Percentiles rank a stretch among this genome's conserved stretches.
Evolutionary conservation across 2,113 vertebrate species (phyloP).

Genomic region (Sprattus sprattus): DNA sequence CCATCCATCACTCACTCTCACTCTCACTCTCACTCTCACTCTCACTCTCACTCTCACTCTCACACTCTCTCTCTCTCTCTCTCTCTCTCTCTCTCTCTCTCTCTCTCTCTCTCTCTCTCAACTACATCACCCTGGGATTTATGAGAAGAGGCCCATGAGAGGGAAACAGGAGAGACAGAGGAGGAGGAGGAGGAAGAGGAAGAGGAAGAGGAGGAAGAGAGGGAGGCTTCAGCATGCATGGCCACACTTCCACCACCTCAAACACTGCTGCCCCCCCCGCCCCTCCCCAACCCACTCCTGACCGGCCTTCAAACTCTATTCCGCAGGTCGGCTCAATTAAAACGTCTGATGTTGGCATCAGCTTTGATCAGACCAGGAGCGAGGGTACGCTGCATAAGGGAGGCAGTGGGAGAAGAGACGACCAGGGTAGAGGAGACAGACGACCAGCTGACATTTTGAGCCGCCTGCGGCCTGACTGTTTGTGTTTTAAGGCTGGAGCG

Average conservation of each 20-base stretch:
- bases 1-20: too few relatives aligned
- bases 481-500: too few relatives aligned
- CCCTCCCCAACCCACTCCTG: neutral
- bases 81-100: too few relatives aligned
- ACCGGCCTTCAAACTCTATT: slow-evolving; percentile 51
- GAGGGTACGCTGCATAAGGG: slow-evolving; percentile 23
- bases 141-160: neutral
- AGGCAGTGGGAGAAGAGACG: neutral
- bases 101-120: neutral
- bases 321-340: slow-evolving; percentile 56
- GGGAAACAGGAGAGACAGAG: neutral
- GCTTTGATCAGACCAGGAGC: slow-evolving; percentile 62
- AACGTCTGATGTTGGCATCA: slow-evolving; percentile 46
- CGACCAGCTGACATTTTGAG: neutral
- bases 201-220: neutral
- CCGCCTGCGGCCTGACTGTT: too few relatives aligned
- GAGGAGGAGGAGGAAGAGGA: neutral
- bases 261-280: neutral
- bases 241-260: neutral
- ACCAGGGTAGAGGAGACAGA: neutral
- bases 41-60: too few relatives aligned
- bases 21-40: too few relatives aligned
- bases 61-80: too few relatives aligned
- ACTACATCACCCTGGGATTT: neutral
- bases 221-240: neutral